phyloP scores from a whole-genome alignment of 2,113 vertebrate genomes.

The Brachypteracias leptosomus region DNA sequence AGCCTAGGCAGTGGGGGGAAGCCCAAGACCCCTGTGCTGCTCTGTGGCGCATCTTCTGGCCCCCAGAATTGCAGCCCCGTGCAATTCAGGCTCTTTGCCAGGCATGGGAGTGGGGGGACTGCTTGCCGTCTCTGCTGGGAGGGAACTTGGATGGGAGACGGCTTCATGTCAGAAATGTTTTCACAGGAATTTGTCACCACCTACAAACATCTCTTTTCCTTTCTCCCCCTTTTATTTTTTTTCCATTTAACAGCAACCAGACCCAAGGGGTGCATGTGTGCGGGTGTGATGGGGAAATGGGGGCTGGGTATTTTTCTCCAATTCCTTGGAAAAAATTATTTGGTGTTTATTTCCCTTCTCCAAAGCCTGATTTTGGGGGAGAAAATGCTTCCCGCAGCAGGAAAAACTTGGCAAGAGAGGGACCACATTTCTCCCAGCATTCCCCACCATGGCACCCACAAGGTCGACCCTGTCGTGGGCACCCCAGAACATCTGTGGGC shows the following conservation, averaged over 20 bases:
- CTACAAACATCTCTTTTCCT: background rate
- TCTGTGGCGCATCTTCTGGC: accelerated
- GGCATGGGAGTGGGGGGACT: background rate
- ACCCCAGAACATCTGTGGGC: background rate
- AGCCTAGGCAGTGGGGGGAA: accelerated
- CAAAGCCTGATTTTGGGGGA: background rate
- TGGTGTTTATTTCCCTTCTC: background rate
- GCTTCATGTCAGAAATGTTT: background rate
- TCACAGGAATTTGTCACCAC: conserved; percentile 27
- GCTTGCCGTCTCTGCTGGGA: accelerated
- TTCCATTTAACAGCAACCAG: background rate
- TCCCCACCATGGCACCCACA: accelerated
- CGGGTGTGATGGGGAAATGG: background rate
- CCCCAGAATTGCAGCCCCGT: background rate
- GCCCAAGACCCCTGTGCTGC: accelerated
- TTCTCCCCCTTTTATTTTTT: accelerated
- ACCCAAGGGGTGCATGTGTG: background rate
- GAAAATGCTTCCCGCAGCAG: background rate
- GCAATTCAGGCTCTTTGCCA: background rate
- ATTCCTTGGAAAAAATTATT: background rate
- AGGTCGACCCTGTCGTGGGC: background rate
- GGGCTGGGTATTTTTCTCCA: background rate
- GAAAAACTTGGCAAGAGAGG: background rate
- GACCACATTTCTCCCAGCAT: background rate
- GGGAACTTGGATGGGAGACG: background rate